phyloP scores from a whole-genome alignment of 2,797 vertebrate genomes.

The Acanthopagrus latus region DNA sequence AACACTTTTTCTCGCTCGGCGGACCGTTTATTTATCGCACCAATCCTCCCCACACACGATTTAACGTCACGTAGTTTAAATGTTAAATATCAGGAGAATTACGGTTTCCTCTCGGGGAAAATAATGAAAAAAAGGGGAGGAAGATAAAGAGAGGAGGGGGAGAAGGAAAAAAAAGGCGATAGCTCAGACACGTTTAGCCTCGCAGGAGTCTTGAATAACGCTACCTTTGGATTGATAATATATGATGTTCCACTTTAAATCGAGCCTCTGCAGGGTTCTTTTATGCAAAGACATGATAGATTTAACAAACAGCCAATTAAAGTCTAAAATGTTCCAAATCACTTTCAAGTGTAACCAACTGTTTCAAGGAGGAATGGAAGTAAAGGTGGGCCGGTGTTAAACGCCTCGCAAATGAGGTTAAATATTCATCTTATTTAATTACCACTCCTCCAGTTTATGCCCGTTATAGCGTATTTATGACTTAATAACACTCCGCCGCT shows the following conservation, averaged over 20 bases:
- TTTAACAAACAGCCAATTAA: constrained; percentile 87
- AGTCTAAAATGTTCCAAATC: constrained; percentile 85
- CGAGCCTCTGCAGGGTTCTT: constrained; percentile 62
- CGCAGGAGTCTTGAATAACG: constrained; percentile 55
- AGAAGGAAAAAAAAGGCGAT: constrained; percentile 42
- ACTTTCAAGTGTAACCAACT: constrained; percentile 87
- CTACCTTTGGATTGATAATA: constrained; percentile 34
- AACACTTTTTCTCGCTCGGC: constrained; percentile 50
- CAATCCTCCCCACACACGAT: constrained; percentile 8
- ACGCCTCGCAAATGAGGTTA: constrained; percentile 60
- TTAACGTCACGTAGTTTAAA: constrained; percentile 62
- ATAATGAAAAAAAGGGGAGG: constrained; percentile 54
- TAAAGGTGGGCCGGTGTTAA: constrained; percentile 83
- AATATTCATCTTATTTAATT: constrained; percentile 47
- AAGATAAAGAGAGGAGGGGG: constrained; percentile 57
- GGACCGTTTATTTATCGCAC: constrained; percentile 50
- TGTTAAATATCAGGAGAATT: constrained; percentile 67
- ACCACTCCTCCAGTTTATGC: constrained; percentile 11
- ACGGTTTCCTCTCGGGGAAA: constrained; percentile 59
- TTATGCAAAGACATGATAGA: constrained; percentile 81
- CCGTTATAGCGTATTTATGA: constrained; percentile 38
- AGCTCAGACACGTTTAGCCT: constrained; percentile 65
- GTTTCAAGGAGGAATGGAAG: constrained; percentile 84
- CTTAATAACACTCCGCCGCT: constrained; percentile 26
- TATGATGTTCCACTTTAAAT: constrained; percentile 68